Evolutionary conservation across 2,797 vertebrate species (phyloP).

Genomic region (Nyctibius grandis): DNA sequence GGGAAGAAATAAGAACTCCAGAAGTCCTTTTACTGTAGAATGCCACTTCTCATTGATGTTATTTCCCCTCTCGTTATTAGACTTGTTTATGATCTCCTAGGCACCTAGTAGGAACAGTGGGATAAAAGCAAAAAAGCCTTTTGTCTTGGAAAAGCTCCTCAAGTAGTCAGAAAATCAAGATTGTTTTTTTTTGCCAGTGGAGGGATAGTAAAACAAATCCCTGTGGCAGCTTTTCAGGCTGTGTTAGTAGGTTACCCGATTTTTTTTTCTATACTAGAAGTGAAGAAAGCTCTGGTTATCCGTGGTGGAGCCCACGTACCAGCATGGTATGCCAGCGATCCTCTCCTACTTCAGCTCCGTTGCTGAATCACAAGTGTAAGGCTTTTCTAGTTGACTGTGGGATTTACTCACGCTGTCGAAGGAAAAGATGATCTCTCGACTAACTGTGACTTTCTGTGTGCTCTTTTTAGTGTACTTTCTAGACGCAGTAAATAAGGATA

Average conservation of each 20-base stretch:
- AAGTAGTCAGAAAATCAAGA: not conserved
- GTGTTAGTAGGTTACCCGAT: not conserved
- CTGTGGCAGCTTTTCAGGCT: not conserved
- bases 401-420: not conserved
- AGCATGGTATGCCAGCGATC: not conserved
- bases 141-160: not conserved
- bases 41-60: not conserved
- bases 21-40: not conserved
- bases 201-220: not conserved
- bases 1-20: not conserved
- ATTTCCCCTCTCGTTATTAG: not conserved
- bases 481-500: not conserved
- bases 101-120: not conserved
- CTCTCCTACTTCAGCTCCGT: not conserved
- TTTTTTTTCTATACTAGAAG: not conserved
- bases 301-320: not conserved
- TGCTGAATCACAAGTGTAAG: not conserved
- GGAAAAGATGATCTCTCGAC: not conserved
- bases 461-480: not conserved
- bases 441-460: not conserved
- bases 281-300: not conserved
- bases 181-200: not conserved
- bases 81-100: not conserved
- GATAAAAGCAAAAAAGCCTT: not conserved
- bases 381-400: not conserved